Conservation (phyloP, 2,888 invertebrate species). For the Mesoligia furuncula region DNA sequence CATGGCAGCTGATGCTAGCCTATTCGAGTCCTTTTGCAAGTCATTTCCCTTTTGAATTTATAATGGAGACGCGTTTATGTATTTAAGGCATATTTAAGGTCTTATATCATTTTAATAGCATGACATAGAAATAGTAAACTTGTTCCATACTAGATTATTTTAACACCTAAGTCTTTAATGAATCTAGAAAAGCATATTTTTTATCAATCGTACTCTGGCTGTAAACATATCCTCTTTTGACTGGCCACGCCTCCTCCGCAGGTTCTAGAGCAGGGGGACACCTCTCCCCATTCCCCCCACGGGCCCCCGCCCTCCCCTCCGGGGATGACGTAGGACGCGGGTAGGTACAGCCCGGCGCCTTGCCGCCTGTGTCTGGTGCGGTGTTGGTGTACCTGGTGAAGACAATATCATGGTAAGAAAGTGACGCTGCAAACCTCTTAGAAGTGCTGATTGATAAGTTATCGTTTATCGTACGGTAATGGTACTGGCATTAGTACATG, state of each 20-base stretch:
- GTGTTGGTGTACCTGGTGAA: conserved; percentile 87
- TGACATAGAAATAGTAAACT: neutral
- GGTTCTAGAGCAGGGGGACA: conserved; percentile 96
- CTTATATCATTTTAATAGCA: neutral
- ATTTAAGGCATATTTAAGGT: neutral
- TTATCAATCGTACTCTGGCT: conserved; percentile 87
- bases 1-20: neutral
- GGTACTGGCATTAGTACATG: no score
- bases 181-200: neutral
- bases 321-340: conserved; percentile 93
- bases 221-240: conserved; percentile 94
- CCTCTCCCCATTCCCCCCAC: conserved; percentile 96
- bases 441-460: neutral
- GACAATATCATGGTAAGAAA: conserved; percentile 4
- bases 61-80: neutral
- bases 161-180: neutral
- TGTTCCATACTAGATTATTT: neutral
- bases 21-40: neutral
- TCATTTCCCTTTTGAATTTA: neutral
- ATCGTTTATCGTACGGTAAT: neutral
- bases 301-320: conserved; percentile 91
- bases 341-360: conserved; percentile 93
- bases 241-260: conserved; percentile 98
- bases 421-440: no score
- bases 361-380: conserved; percentile 94